These are phyloP conservation scores for Enteromius paludinosus DNA, from an alignment of 2,797 vertebrate species.

Conservation along the genomic window DNA sequence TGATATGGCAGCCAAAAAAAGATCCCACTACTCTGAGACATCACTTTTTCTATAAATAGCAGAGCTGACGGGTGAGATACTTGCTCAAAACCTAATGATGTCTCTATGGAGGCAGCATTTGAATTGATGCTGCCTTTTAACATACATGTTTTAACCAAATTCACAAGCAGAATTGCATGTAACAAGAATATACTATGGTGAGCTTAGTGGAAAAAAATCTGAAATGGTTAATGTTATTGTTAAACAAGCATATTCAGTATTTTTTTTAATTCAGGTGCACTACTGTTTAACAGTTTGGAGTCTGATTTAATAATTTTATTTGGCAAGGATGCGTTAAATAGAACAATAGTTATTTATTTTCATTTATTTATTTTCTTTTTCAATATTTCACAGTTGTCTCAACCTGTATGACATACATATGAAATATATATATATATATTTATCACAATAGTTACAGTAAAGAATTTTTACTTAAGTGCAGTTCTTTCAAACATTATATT, in stretches of 20 bases:
- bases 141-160: not conserved
- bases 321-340: not conserved
- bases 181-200: not conserved
- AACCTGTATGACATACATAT: no score
- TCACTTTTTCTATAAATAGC: constrained; percentile 59
- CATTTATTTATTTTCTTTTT: no score
- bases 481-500: not conserved
- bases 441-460: not conserved
- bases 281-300: not conserved
- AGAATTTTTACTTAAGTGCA: not conserved
- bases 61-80: constrained; percentile 27
- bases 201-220: not conserved
- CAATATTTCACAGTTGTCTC: no score
- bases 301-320: not conserved
- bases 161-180: not conserved
- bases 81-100: not conserved
- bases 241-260: not conserved
- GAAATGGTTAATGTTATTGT: not conserved
- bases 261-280: not conserved
- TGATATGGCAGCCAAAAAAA: constrained; percentile 42
- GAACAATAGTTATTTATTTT: not conserved
- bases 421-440: no score
- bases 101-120: not conserved
- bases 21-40: constrained; percentile 44
- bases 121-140: not conserved